Base-by-base conservation (phyloP, 2,797 vertebrate genomes). In the Phoeniculus purpureus region DNA sequence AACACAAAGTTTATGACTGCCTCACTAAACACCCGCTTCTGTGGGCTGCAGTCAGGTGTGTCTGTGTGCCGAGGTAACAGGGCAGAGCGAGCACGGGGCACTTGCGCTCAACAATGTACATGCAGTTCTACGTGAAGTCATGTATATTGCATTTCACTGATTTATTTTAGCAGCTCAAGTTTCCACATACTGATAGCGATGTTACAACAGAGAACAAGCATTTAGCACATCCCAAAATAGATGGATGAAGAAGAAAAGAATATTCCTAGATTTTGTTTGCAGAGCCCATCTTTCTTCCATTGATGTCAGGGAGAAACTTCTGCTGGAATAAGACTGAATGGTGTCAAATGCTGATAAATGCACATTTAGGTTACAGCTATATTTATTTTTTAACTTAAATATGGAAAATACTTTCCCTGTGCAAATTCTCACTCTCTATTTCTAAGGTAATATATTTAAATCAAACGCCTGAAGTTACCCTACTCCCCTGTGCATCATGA, bases 141-240 rank as follows among this genome's bases (percentile, higher is more conserved):
- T 81, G 73, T 80, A 95, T 94, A 96, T 96, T 96, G 82, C 93
- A 92, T 96, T 96, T 95, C 96, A 96, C 61, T 19, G 92, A 96
- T 96, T 96, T 96, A 96, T 97, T 97, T 97, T 96, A 96, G 96
- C 95, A 91, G 85, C 83, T 73, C 79, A 15, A 95, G 89, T 95
- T 96, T 97, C 95, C 94, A 96, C 95, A 94, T 89, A 90, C 91
- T 93, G 88, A 90, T 94, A 80, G 95, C 96, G 95, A 93, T 91
- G 92, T 97, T 97, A 96, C 96, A 96, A 94, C 95, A 96, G 95
- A 95, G 95, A 94, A 78, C 87, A 94, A 87, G 94, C 94, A 95
- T 96, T 96, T 96, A 85, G 88, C 96, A 96, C 96, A 81, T 97
- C 96, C 72, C 92, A 92, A 94, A 97, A 97, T 97, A 96, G 95